Evolutionary conservation across 2,113 vertebrate species (phyloP).

Genomic region (Brachyhypopomus gauderio): DNA sequence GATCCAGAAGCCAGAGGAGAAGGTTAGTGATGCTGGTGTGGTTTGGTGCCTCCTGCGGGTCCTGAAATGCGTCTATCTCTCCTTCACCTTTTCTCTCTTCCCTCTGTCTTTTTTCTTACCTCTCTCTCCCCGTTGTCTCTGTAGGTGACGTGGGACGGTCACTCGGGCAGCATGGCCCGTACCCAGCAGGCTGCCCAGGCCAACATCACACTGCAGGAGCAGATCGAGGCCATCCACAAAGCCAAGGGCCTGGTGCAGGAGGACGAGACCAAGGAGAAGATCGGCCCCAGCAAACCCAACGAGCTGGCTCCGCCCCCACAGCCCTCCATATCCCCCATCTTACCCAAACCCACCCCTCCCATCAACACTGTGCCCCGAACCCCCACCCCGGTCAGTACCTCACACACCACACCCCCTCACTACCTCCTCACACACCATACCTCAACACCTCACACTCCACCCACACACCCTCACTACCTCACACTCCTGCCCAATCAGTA

Average conservation of each 20-base stretch:
- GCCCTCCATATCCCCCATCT: slow-evolving; percentile 72
- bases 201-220: slow-evolving; percentile 98
- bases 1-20: slow-evolving; percentile 98
- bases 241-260: slow-evolving; percentile 97
- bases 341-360: slow-evolving; percentile 81
- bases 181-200: slow-evolving; percentile 98
- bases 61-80: background rate
- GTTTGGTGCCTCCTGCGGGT: background rate
- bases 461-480: too few species aligned
- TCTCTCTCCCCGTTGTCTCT: slow-evolving; percentile 2
- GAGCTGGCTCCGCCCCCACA: slow-evolving; percentile 80
- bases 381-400: slow-evolving; percentile 68
- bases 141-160: slow-evolving; percentile 99
- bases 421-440: too few species aligned
- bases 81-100: background rate
- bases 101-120: background rate
- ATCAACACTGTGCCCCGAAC: slow-evolving; percentile 78
- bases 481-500: too few species aligned
- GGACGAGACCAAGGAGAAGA: slow-evolving; percentile 96
- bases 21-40: slow-evolving; percentile 79
- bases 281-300: slow-evolving; percentile 95
- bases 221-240: slow-evolving; percentile 99
- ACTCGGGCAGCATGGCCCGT: slow-evolving; percentile 98
- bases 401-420: too few species aligned
- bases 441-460: too few species aligned